Evolutionary conservation across 1,140 invertebrate species (phyloP), one percentile per base, ranked within the genome.

Genomic region (Pseudomyrmex gracilis): DNA sequence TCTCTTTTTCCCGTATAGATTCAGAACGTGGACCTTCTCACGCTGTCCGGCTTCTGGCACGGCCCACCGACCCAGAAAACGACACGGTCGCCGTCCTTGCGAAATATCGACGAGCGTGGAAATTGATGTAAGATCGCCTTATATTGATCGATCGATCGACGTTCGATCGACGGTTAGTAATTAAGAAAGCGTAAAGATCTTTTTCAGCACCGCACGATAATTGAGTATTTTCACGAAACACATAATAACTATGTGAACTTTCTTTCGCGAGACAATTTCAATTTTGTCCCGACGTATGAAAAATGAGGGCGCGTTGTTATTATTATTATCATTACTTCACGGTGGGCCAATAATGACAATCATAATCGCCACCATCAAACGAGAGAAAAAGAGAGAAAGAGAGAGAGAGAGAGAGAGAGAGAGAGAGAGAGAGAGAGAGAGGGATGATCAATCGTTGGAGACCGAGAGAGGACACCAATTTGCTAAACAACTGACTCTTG

Each of bases 41-140:
- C 53, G 51, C 10, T 53, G n/a, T 43, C 53, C 76, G 24, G 73
- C 73, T 76, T 76, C 60, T 76, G 73, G 60, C 24, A 76, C 53
- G 64, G 22, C 82, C 60, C 15, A 74, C 45, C 73, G 78, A 86
- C 57, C 85, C 82, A 86, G 85, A 89, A 88, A 87, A 64, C 74
- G 34, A 34, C 17, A 47, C n/a, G 60, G 24, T 66, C n/a, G 55
- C 55, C 34, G 64, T 70, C 66, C 43, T 80, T 80, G 66, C 66
- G 22, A 71, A 80, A 80, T 80, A 71, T 71, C 22, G 45, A 80
- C 53, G n/a, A 80, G 34, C 66, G 45, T 70, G 76, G 66, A 80
- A 80, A 80, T 80, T 80, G 55, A 80, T 68, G 76, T 34, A 17
- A 15, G 43, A 20, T 78, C 34, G 53, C 64, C 53, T 78, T 34